A percentile compares a stretch with the other conserved stretches of the same genome.
Conservation (phyloP, 2,888 invertebrate species). For the Catocala fraxini region DNA sequence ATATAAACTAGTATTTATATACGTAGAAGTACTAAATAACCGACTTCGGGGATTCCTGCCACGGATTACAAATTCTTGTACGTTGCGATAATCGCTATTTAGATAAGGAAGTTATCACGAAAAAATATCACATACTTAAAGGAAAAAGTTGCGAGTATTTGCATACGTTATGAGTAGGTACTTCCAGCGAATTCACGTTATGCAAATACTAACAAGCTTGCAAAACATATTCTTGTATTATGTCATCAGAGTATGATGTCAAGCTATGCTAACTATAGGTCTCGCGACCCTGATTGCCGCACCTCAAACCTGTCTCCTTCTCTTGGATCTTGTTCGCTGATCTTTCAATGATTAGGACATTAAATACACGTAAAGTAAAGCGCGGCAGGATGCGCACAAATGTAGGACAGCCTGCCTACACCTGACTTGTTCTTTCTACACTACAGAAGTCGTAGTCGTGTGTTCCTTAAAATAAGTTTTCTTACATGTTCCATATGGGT, state of each 20-base stretch:
- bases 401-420: too few relatives aligned
- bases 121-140: slow-evolving; percentile 8
- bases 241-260: slow-evolving; percentile 25
- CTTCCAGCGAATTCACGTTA: slow-evolving; percentile 13
- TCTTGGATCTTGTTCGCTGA: too few relatives aligned
- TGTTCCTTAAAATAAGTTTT: too few relatives aligned
- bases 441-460: too few relatives aligned
- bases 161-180: slow-evolving; percentile 1
- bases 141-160: slow-evolving; percentile 11
- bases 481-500: too few relatives aligned
- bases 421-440: too few relatives aligned
- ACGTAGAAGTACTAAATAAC: not conserved
- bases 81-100: not conserved
- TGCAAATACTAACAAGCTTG: slow-evolving; percentile 12
- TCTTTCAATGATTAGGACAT: too few relatives aligned
- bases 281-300: not conserved
- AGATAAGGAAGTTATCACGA: slow-evolving; percentile 5
- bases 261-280: slow-evolving; percentile 8
- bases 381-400: too few relatives aligned
- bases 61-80: not conserved
- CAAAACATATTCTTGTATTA: slow-evolving; percentile 14
- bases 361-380: too few relatives aligned
- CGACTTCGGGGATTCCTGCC: slow-evolving; percentile 11
- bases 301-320: slow-evolving; percentile 1
- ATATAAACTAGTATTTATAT: too few relatives aligned